Conservation (phyloP, 2,113 vertebrate genomes). For the Thinocorus orbignyianus region DNA sequence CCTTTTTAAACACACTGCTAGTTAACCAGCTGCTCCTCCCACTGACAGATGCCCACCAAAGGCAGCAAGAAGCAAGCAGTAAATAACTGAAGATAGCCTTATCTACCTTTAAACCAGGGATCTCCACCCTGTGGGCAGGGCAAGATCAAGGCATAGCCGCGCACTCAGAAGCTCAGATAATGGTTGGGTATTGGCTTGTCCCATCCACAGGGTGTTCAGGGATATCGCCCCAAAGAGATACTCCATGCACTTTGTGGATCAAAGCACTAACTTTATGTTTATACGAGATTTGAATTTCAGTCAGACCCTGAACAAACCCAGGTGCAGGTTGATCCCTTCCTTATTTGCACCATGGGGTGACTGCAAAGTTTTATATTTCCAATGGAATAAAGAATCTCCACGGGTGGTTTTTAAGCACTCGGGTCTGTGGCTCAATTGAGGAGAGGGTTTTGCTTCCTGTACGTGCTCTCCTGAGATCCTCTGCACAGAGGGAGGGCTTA, state of each 20-base stretch:
- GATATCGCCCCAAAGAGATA: accelerated
- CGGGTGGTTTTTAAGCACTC: accelerated
- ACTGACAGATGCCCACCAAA: neutral
- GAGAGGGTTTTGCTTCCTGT: accelerated
- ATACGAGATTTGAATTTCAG: neutral
- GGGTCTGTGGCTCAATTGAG: neutral
- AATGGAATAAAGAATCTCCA: neutral
- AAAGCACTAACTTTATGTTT: neutral
- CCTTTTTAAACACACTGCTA: neutral
- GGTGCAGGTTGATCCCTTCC: accelerated
- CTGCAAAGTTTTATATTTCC: neutral
- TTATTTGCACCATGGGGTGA: neutral
- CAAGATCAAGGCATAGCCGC: neutral
- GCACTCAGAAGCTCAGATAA: neutral
- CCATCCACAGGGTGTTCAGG: neutral
- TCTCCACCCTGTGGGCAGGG: neutral
- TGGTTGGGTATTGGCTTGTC: neutral
- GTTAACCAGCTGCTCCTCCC: neutral
- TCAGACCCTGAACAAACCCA: neutral
- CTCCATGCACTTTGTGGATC: neutral
- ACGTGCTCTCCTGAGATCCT: neutral
- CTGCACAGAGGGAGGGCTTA: neutral
- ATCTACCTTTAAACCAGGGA: neutral
- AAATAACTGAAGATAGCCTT: neutral
- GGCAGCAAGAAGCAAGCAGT: neutral